Evolutionary conservation across 2,113 vertebrate genomes (phyloP), one percentile per base, ranked within the genome.

Genomic region (Brachyistius frenatus): DNA sequence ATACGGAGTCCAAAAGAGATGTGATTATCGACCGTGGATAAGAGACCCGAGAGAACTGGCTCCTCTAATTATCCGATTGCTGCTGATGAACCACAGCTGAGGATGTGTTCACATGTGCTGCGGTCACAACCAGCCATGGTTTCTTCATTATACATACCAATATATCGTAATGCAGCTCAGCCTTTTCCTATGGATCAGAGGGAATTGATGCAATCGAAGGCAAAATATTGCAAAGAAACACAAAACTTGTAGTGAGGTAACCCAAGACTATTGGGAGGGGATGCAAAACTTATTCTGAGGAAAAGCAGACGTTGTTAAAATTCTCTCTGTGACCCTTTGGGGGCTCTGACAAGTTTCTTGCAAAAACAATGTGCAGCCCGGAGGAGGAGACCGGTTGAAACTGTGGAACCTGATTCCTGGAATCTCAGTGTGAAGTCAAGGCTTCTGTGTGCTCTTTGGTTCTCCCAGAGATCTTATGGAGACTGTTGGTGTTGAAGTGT

Each of bases 41-140:
- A 39, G 55, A 16, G 58, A 37, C 9, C 55, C 60, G 31, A 57
- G 67, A 23, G 66, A 68, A 68, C 30, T 66, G 53, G 65, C 8
- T 33, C 66, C 14, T 68, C 50, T 10, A 44, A 8, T 32, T 68
- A 10, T 32, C 23, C 1, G 23, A 23, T 23, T 23, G 23, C 23
- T 23, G 23, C 36, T 31, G 39, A 14, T 49, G 10, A 52, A 68
- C 54, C 13, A 8, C 64, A 31, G 64, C 23, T 30, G 35, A 66
- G 31, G 13, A n/a, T 16, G 46, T 14, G 5, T 44, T 44, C 5
- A 47, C 61, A 33, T 64, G 44, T 16, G 13, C 44, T 49, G 62
- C 11, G 11, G 13, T 15, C 13, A 5, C 13, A 49, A 49, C 46
- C 32, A 7, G 11, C 31, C 32, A 13, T 47, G 39, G 44, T 47